Evolutionary conservation across 64 coral and sea anemone species (phyloP).

Genomic region (Astreopora myriophthalma): DNA sequence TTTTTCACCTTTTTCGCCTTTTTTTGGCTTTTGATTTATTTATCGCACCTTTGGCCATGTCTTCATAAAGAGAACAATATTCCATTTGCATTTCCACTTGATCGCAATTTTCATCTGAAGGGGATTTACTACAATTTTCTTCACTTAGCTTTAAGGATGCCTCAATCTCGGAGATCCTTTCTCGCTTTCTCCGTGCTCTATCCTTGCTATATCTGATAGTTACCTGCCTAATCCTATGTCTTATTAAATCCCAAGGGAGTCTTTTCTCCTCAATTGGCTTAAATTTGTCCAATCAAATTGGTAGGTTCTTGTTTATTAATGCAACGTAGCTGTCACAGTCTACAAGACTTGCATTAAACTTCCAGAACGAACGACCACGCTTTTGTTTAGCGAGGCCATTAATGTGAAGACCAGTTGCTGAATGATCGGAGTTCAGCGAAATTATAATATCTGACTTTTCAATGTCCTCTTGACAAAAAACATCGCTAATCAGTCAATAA

Average conservation of each 20-base stretch:
- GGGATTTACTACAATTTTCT: neutral
- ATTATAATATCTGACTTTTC: slow-evolving; percentile 1
- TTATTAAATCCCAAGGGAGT: slow-evolving; percentile 45
- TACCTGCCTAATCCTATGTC: slow-evolving; percentile 15
- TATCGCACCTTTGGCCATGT: slow-evolving; percentile 4
- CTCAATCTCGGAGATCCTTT: slow-evolving; percentile 9
- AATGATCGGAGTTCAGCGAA: slow-evolving; percentile 12
- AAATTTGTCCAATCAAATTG: slow-evolving; percentile 13
- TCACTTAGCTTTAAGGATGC: neutral
- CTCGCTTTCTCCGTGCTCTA: slow-evolving; percentile 9
- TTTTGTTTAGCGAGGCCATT: neutral
- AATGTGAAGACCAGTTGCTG: neutral
- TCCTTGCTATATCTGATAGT: slow-evolving; percentile 15
- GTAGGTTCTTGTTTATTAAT: slow-evolving; percentile 28
- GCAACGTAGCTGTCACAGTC: neutral
- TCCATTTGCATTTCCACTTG: slow-evolving; percentile 15
- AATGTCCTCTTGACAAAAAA: slow-evolving; percentile 10
- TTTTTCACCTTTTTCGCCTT: slow-evolving; percentile 34
- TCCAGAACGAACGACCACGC: neutral
- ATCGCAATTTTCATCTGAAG: slow-evolving; percentile 7
- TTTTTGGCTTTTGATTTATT: neutral
- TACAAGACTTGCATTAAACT: slow-evolving; percentile 22
- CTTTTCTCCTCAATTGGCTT: slow-evolving; percentile 32
- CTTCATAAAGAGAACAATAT: neutral
- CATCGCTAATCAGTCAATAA: slow-evolving; percentile 4